Conservation (phyloP, 2,113 vertebrate species). For the Ia io region DNA sequence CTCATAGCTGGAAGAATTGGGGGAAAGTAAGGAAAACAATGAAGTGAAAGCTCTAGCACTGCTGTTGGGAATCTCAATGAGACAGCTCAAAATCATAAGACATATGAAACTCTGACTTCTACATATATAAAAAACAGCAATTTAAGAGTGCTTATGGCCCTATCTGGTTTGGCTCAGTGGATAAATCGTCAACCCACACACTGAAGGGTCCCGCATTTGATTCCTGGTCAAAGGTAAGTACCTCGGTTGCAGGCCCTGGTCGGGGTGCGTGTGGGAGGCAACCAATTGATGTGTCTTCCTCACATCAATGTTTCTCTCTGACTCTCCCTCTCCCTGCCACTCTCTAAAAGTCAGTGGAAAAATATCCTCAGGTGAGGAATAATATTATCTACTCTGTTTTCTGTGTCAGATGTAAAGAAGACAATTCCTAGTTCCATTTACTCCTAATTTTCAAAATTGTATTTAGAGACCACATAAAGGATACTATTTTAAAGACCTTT, state of each 20-base stretch:
- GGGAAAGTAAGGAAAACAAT: not conserved
- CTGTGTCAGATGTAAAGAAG: not conserved
- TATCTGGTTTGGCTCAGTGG: not conserved
- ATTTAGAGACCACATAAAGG: not conserved
- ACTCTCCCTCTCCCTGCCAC: not conserved
- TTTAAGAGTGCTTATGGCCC: not conserved
- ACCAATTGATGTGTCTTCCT: not conserved
- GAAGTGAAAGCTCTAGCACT: not conserved
- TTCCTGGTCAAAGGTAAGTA: too few relatives aligned
- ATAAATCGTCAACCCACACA: too few relatives aligned
- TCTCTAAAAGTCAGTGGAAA: not conserved
- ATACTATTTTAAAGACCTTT: slow-evolving; percentile 3
- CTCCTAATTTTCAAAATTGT: not conserved
- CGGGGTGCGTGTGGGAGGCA: not conserved
- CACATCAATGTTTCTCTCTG: not conserved
- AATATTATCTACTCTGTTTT: not conserved
- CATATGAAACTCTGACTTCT: not conserved
- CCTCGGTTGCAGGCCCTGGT: too few relatives aligned
- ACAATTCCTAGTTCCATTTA: slow-evolving; percentile 11
- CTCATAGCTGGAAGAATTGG: not conserved
- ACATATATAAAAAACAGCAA: not conserved
- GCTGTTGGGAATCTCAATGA: not conserved
- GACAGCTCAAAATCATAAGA: not conserved
- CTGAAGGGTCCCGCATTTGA: too few relatives aligned
- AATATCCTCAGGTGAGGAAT: too few relatives aligned